phyloP scores from a whole-genome alignment of 2,888 invertebrate species.

The Volucella inflata region DNA sequence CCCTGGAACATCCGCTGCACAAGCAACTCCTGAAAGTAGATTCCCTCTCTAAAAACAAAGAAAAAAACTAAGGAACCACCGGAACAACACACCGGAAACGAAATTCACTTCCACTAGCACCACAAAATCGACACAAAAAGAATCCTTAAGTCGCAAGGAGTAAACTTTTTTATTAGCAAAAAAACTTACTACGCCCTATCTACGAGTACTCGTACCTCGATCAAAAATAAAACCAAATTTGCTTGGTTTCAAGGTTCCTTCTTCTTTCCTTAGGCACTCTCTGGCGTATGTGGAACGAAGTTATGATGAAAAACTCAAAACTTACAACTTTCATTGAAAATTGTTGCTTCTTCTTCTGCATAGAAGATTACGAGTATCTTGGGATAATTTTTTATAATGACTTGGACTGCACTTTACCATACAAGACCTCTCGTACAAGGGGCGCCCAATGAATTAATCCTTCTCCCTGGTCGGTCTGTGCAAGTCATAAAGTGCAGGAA shows the following conservation, averaged over 20 bases:
- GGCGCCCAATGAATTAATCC: slow-evolving; percentile 41
- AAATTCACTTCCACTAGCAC: slow-evolving; percentile 2
- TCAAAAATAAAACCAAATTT: slow-evolving; percentile 45
- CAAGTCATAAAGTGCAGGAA: slow-evolving; percentile 34
- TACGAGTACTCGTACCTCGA: too few relatives aligned
- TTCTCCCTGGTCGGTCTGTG: neutral
- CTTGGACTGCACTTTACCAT: neutral
- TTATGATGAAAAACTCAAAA: slow-evolving; percentile 30
- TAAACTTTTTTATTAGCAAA: slow-evolving; percentile 41
- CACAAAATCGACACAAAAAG: slow-evolving; percentile 8
- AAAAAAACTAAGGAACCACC: neutral
- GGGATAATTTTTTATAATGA: slow-evolving; percentile 52
- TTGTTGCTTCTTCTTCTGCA: slow-evolving; percentile 53
- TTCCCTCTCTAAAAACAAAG: slow-evolving; percentile 11
- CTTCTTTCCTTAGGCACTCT: slow-evolving; percentile 24
- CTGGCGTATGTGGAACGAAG: slow-evolving; percentile 60
- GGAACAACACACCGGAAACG: neutral
- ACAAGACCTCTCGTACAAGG: neutral
- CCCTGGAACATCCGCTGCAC: slow-evolving; percentile 3
- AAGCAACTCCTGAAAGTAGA: too few relatives aligned
- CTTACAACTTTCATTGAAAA: slow-evolving; percentile 20
- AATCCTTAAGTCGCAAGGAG: slow-evolving; percentile 52
- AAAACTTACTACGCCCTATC: slow-evolving; percentile 18
- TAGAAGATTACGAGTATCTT: slow-evolving; percentile 46
- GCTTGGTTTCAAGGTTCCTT: neutral